A percentile compares a stretch with the other conserved stretches of the same genome.
Conservation (phyloP, 2,888 invertebrate species). For the Limnephilus marmoratus region DNA sequence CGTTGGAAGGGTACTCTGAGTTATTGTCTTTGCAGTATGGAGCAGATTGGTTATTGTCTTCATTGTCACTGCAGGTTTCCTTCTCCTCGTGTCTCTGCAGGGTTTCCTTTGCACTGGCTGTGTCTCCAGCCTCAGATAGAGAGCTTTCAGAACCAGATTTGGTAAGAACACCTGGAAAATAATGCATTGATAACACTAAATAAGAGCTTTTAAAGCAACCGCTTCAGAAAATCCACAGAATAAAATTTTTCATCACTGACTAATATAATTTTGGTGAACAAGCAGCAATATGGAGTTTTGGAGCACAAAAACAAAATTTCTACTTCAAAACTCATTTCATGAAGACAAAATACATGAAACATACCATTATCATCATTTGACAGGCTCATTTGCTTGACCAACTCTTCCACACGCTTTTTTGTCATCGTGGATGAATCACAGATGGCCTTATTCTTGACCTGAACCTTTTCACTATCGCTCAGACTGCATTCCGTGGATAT, state of each 20-base stretch:
- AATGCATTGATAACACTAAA: background rate
- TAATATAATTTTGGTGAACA: background rate
- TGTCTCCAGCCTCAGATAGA: constrained; percentile 85
- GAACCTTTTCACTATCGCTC: constrained; percentile 59
- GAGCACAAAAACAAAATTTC: background rate
- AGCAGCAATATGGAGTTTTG: background rate
- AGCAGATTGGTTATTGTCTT: constrained; percentile 69
- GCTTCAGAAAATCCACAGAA: constrained; percentile 17
- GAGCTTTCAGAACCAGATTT: constrained; percentile 95
- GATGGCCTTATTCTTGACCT: constrained; percentile 60
- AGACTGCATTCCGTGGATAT: constrained; percentile 61
- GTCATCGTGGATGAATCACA: constrained; percentile 68
- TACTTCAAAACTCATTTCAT: background rate
- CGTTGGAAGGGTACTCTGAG: constrained; percentile 69
- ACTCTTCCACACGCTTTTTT: constrained; percentile 79
- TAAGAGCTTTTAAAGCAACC: too few relatives aligned
- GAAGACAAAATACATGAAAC: background rate
- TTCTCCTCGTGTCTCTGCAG: constrained; percentile 84
- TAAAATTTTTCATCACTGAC: background rate
- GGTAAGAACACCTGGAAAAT: constrained; percentile 75
- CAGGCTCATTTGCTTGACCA: constrained; percentile 89
- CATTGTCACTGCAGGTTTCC: constrained; percentile 84
- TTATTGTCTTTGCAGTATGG: constrained; percentile 69
- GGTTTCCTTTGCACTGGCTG: constrained; percentile 83
- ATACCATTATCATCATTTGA: constrained; percentile 77